Percentiles rank a stretch among this genome's conserved stretches.
phyloP scores from a whole-genome alignment of 2,888 invertebrate species.

The Orchesella flavescens region DNA sequence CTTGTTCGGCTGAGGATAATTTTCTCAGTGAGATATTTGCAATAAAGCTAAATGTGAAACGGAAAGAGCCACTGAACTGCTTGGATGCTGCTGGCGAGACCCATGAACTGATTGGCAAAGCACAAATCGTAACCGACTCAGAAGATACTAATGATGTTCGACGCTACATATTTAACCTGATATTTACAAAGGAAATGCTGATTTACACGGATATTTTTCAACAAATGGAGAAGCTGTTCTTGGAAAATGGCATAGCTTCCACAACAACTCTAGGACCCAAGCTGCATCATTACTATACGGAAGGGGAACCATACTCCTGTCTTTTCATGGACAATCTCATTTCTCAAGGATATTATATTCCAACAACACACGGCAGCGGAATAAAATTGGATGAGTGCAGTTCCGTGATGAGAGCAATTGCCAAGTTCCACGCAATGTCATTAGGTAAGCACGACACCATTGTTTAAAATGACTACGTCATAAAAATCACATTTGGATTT shows the following conservation, averaged over 20 bases:
- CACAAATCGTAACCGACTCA: conserved; percentile 50
- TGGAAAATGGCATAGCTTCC: background rate
- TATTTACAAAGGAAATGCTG: conserved; percentile 69
- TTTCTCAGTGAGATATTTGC: conserved; percentile 67
- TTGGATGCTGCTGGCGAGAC: background rate
- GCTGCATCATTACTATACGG: conserved; percentile 65
- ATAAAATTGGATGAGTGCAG: conserved; percentile 61
- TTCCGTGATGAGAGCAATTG: conserved; percentile 65
- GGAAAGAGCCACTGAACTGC: conserved; percentile 17
- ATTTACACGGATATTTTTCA: conserved; percentile 62
- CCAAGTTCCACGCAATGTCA: conserved; percentile 69
- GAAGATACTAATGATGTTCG: conserved; percentile 29
- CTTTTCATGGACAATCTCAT: conserved; percentile 69
- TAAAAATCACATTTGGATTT: too few species aligned
- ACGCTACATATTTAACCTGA: conserved; percentile 65
- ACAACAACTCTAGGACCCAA: conserved; percentile 51
- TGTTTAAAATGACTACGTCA: background rate
- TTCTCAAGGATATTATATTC: conserved; percentile 65
- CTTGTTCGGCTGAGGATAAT: conserved; percentile 64
- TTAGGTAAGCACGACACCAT: conserved; percentile 59
- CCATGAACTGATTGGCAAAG: conserved; percentile 54
- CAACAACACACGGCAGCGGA: conserved; percentile 54
- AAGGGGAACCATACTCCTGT: conserved; percentile 69
- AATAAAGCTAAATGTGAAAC: conserved; percentile 20
- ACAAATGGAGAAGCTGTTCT: conserved; percentile 50